Conservation (phyloP, 2,113 vertebrate genomes). For the Electrona antarctica region DNA sequence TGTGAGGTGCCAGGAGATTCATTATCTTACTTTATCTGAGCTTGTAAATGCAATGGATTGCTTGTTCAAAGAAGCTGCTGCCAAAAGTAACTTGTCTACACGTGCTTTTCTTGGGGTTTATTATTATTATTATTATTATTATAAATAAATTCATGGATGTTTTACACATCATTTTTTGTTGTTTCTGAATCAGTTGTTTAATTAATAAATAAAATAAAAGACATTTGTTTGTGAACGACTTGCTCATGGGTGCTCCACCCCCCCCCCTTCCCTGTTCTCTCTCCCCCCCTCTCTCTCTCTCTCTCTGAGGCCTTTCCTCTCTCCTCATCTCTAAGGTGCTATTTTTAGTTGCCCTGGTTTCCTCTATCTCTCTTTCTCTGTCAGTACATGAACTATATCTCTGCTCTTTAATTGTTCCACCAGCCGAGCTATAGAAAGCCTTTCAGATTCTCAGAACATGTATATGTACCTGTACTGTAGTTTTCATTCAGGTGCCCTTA, state of each 20-base stretch:
- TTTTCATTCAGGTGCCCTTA: no score
- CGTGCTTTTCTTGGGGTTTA: conserved; percentile 63
- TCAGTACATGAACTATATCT: conserved; percentile 12
- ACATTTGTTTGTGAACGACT: conserved; percentile 57
- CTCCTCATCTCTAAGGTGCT: conserved; percentile 60
- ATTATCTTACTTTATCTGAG: conserved; percentile 43
- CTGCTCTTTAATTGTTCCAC: conserved; percentile 9
- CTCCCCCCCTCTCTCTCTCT: conserved; percentile 48
- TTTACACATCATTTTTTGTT: conserved; percentile 68
- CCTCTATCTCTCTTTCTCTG: conserved; percentile 43
- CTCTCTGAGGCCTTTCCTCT: conserved; percentile 57
- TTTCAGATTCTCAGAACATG: no score
- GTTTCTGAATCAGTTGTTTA: conserved; percentile 72
- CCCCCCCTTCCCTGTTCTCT: conserved; percentile 27
- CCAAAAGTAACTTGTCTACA: conserved; percentile 53
- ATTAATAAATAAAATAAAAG: conserved; percentile 68
- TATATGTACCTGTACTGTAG: no score
- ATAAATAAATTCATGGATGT: conserved; percentile 49
- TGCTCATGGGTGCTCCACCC: neutral
- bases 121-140: conserved; percentile 27
- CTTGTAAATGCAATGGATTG: conserved; percentile 63
- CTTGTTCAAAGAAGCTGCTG: conserved; percentile 56
- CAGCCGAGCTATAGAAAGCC: no score
- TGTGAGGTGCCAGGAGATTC: conserved; percentile 1
- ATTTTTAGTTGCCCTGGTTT: conserved; percentile 81